These are phyloP conservation scores for Nasonovia ribisnigri DNA, from an alignment of 2,888 invertebrate species.

Conservation along the genomic window DNA sequence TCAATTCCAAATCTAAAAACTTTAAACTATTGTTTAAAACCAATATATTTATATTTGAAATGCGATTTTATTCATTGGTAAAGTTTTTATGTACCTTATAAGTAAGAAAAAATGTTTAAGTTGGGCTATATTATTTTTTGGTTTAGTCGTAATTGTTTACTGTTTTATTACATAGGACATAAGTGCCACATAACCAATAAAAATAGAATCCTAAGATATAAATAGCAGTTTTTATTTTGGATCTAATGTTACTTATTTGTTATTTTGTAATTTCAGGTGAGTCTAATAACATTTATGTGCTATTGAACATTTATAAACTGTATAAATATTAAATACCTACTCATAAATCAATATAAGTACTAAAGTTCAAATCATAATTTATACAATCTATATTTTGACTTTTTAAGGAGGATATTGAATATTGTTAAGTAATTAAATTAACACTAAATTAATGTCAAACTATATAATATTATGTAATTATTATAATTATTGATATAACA, in stretches of 20 bases:
- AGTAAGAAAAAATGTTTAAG: neutral
- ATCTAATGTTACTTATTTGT: neutral
- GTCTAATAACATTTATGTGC: neutral
- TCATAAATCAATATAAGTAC: neutral
- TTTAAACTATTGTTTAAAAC: neutral
- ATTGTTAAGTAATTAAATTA: fast-evolving
- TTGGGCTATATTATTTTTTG: neutral
- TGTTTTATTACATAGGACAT: neutral
- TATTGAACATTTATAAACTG: neutral
- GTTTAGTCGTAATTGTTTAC: neutral
- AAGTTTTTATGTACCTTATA: neutral
- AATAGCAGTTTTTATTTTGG: neutral
- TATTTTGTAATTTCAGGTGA: neutral
- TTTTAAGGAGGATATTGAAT: neutral
- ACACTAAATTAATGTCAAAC: neutral
- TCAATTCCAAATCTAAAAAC: neutral
- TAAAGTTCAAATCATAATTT: neutral
- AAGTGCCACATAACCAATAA: neutral
- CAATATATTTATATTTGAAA: neutral
- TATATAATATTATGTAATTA: neutral
- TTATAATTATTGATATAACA: neutral
- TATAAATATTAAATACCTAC: neutral
- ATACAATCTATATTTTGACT: neutral
- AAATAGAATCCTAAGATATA: neutral
- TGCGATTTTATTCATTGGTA: neutral